Evolutionary conservation across 2,797 vertebrate genomes (phyloP).

Genomic region (Xenopus petersii): DNA sequence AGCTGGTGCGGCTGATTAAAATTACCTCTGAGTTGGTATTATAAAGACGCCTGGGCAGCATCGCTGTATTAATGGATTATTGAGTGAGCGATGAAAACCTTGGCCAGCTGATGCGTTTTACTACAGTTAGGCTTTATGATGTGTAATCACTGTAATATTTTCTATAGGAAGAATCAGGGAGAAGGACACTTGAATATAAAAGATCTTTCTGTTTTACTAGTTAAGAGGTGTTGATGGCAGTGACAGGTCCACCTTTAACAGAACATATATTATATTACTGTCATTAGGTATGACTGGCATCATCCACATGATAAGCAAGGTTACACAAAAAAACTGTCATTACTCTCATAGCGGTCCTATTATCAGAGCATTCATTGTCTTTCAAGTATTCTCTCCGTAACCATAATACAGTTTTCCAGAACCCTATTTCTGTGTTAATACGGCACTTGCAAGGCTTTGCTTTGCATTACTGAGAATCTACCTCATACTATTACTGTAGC

Average conservation of each 20-base stretch:
- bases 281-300: not conserved
- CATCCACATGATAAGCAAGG: too few relatives aligned
- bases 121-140: constrained; percentile 83
- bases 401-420: not conserved
- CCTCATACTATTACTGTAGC: constrained; percentile 25
- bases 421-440: not conserved
- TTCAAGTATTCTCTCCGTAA: too few relatives aligned
- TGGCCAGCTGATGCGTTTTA: constrained; percentile 85
- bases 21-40: constrained; percentile 84
- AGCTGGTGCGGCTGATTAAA: constrained; percentile 87
- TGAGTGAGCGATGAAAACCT: constrained; percentile 85
- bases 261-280: not conserved
- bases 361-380: not conserved
- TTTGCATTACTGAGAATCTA: constrained; percentile 6
- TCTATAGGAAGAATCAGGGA: constrained; percentile 72
- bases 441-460: not conserved
- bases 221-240: constrained; percentile 33
- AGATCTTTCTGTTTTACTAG: constrained; percentile 58
- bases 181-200: constrained; percentile 61
- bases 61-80: constrained; percentile 86
- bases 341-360: not conserved
- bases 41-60: constrained; percentile 83
- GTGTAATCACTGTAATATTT: constrained; percentile 83
- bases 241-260: not conserved
- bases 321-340: not conserved